Evolutionary conservation across 1,140 invertebrate species (phyloP), one percentile per base, ranked within the genome.

Genomic region (Caenorhabditis remanei): DNA sequence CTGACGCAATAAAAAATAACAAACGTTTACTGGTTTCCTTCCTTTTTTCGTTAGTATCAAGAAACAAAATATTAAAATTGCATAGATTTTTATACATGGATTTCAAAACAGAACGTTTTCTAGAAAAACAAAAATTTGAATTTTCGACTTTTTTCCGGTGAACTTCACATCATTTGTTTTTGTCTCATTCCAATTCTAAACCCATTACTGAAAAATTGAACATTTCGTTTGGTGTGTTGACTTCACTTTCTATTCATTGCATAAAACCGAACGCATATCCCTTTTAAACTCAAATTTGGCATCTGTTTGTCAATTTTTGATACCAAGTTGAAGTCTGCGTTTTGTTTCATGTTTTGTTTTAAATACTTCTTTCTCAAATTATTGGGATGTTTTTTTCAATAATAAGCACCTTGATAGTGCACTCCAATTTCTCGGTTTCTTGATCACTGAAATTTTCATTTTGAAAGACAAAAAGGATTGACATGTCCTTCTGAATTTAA

Each of bases 131-230:
- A 32, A 19, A 58, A 58, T 6, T 6, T 16, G 6, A 19, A 19
- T 58, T 58, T 14, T 1, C n/a, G 55, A 58, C 4, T 13, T 13
- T 58, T 58, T 58, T 58, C 55, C 55, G 11, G 4, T 58, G 4
- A 58, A 58, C 55, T 58, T 19, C 55, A 19, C 8, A 58, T 58
- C 3, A 58, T 19, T 58, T n/a, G 19, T 19, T 19, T n/a, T 58
- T 58, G n/a, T 58, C 55, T 5, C 55, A 58, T 58, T 58, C 19
- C 8, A 19, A 58, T 11, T 58, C 55, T n/a, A 6, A 11, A 4
- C 55, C 55, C 55, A 58, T 58, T 58, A 58, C 55, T 58, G 55
- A 58, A 58, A 53, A 58, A 58, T 58, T 58, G 55, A 58, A 58
- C 55, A 58, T 32, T 32, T 2, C 32, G 16, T 58, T 58, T 58